Percentiles rank a stretch among this genome's conserved stretches.
phyloP scores from a whole-genome alignment of 2,113 vertebrate species.

The Neolamprologus tretocephalus region DNA sequence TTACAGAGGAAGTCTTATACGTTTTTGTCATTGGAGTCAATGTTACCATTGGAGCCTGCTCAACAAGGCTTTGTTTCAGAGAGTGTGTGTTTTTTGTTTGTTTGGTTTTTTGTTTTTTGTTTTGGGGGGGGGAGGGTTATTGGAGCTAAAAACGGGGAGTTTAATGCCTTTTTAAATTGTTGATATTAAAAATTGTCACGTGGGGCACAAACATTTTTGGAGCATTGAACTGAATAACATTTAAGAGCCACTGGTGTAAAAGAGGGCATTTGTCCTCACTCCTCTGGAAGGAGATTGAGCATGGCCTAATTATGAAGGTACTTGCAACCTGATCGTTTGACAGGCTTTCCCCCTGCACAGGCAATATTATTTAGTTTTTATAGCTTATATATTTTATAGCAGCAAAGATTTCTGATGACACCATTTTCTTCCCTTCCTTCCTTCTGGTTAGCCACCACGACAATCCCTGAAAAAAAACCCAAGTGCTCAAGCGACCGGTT shows the following conservation, averaged over 20 bases:
- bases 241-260: neutral
- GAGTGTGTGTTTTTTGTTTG: neutral
- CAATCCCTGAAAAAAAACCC: constrained; percentile 74
- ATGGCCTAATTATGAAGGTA: neutral
- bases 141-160: neutral
- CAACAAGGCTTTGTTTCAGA: neutral
- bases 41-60: neutral
- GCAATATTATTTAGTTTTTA: neutral
- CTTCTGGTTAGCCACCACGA: constrained; percentile 65
- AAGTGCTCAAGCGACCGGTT: constrained; percentile 70
- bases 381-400: neutral
- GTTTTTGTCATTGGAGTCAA: neutral
- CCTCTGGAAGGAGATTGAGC: neutral
- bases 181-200: neutral
- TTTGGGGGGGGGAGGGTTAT: accelerated
- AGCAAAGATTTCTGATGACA: neutral
- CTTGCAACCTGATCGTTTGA: neutral
- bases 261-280: neutral
- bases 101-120: accelerated
- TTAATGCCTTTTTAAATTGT: neutral
- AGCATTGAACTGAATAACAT: neutral
- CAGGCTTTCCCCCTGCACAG: neutral
- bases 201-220: neutral
- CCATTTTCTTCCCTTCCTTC: neutral
- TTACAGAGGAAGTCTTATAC: neutral